Conservation (phyloP, 2,797 vertebrate genomes). For the Tympanoctomys barrerae region DNA sequence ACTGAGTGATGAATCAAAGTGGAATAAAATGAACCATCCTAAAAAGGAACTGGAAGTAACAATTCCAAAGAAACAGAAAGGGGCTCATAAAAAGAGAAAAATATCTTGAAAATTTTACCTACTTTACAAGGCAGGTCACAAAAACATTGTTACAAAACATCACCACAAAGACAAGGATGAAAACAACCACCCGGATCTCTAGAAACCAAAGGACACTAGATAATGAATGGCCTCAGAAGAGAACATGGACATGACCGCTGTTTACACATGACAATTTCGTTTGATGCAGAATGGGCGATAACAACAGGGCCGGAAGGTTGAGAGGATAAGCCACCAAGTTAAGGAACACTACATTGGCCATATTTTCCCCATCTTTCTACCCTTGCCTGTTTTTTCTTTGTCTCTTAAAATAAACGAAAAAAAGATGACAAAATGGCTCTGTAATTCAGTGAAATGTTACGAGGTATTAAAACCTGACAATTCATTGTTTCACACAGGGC, state of each 20-base stretch:
- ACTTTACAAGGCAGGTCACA: neutral
- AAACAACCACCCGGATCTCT: neutral
- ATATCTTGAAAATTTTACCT: neutral
- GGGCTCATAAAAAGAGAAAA: neutral
- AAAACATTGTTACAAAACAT: neutral
- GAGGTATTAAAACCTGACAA: neutral
- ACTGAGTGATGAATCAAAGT: constrained; percentile 35
- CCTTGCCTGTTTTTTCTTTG: neutral
- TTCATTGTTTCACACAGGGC: neutral
- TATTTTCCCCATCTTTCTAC: neutral
- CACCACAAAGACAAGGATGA: neutral
- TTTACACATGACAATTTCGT: neutral
- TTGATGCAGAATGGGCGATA: neutral
- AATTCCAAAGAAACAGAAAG: constrained; percentile 50
- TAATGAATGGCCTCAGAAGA: neutral
- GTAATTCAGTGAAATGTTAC: neutral
- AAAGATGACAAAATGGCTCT: neutral
- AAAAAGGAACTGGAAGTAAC: neutral
- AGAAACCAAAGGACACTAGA: neutral
- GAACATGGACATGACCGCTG: neutral
- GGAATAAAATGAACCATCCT: constrained; percentile 3
- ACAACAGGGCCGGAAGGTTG: neutral
- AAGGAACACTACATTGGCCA: neutral
- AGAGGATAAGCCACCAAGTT: neutral
- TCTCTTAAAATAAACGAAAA: neutral